Conservation (phyloP, 2,797 vertebrate genomes). For the Loris lydekkerianus region DNA sequence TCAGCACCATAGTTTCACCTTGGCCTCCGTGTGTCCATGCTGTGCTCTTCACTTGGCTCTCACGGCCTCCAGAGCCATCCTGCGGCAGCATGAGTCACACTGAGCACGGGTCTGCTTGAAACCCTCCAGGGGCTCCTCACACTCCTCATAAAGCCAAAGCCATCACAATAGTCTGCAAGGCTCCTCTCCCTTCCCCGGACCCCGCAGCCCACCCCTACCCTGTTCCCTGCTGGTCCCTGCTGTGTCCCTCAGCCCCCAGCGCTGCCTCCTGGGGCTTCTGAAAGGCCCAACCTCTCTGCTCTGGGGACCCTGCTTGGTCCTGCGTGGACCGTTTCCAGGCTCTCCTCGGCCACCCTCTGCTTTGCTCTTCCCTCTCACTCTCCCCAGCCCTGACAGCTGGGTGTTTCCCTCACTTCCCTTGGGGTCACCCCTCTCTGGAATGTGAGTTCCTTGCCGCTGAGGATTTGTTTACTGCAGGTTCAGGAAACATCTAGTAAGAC, state of each 20-base stretch:
- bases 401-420: neutral
- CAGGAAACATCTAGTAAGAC: neutral
- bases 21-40: neutral
- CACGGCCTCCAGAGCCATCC: neutral
- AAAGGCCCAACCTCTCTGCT: neutral
- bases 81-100: neutral
- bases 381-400: too few relatives aligned
- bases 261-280: neutral
- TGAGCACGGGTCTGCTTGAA: neutral
- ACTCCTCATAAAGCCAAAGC: neutral
- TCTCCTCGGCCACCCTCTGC: neutral
- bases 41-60: neutral
- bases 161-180: neutral
- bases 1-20: rapidly evolving
- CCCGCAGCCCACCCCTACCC: rapidly evolving
- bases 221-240: neutral
- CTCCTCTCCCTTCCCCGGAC: neutral
- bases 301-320: neutral
- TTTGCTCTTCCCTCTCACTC: neutral
- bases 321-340: neutral
- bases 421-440: neutral
- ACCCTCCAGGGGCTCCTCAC: neutral
- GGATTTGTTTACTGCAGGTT: neutral
- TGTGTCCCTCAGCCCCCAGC: rapidly evolving
- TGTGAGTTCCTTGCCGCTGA: neutral